Percentiles rank a stretch among this genome's conserved stretches.
Conservation (phyloP, 1,140 invertebrate species). For the Lamellibrachia luymesi region DNA sequence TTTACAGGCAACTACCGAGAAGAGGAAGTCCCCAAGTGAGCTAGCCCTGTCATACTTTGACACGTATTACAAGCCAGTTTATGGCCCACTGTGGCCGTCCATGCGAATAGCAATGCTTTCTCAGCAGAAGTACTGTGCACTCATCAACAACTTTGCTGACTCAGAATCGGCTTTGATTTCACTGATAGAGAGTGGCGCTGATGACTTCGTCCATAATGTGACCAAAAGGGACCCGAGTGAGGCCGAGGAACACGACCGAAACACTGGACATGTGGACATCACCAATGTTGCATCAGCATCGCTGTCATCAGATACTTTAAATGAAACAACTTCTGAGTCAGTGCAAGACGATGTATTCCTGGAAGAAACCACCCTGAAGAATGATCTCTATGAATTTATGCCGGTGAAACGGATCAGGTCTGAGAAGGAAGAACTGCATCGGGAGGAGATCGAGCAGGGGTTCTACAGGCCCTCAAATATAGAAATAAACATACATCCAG, state of each 20-base stretch:
- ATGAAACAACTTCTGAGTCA: background rate
- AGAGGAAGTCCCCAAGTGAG: conserved; percentile 53
- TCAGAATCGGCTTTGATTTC: background rate
- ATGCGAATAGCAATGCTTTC: conserved; percentile 79
- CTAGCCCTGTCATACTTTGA: conserved; percentile 88
- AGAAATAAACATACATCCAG: conserved; percentile 40
- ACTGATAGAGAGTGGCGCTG: conserved; percentile 31
- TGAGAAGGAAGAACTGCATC: conserved; percentile 35
- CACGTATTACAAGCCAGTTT: conserved; percentile 79
- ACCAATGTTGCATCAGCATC: background rate
- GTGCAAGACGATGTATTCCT: background rate
- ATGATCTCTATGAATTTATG: conserved; percentile 44
- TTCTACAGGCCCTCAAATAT: conserved; percentile 34
- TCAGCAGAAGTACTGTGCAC: conserved; percentile 81
- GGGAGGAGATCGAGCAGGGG: conserved; percentile 37
- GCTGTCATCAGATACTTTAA: background rate
- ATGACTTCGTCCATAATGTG: conserved; percentile 35
- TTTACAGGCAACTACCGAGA: conserved; percentile 26
- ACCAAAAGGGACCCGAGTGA: background rate
- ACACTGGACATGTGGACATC: background rate
- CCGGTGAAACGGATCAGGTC: conserved; percentile 46
- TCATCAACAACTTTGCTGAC: conserved; percentile 77
- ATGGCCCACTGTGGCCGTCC: conserved; percentile 76
- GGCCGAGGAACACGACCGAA: background rate
- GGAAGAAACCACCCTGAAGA: background rate